Evolutionary conservation across 2,888 invertebrate species (phyloP), one percentile per base, ranked within the genome.

Genomic region (Trissoscelio sp.): DNA sequence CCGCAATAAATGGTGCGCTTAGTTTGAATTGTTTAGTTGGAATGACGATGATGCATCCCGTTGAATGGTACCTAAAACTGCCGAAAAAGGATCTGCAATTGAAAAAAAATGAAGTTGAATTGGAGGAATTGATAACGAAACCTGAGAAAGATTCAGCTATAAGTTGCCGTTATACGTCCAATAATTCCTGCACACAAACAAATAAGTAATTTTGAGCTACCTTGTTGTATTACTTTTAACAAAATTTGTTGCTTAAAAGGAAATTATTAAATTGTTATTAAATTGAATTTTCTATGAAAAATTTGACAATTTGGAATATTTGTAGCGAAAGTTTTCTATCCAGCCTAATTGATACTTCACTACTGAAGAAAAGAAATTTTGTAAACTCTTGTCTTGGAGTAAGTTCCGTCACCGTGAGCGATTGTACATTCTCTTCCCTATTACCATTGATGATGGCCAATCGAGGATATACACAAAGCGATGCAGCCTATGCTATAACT

Each of bases 21-120:
- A 95, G 95, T 86, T 90, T 95, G 11, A 94, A 96, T 87, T 92
- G 94, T 14, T 91, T 96, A 18, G 92, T 94, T 28, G 96, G 95
- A 0, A 95, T 95, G 94, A 86, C 94, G 48, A 92, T 95, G 42
- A 94, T 96, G 94, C 95, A 95, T 85, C 96, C 96, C 0, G 94
- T 95, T 0, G 94, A 95, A 88, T 95, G 95, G 95, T 95, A 96
- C 57, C 55, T 72, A 79, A 9, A 87, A 64, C 37, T 55, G 55
- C 28, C 67, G 20, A 44, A 79, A 79, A 72, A 81, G 58, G 62
- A 84, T 84, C 75, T 72, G 83, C 55, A 81, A 83, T 55, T 85
- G 85, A 24, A 85, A 79, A 44, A 88, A 77, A 14, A 86, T 85
- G 79, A 85, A 72, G 73, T 75, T 34, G 70, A 87, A 82, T 74